phyloP scores from a whole-genome alignment of 1,140 invertebrate species.

The Sinonovacula constricta region DNA sequence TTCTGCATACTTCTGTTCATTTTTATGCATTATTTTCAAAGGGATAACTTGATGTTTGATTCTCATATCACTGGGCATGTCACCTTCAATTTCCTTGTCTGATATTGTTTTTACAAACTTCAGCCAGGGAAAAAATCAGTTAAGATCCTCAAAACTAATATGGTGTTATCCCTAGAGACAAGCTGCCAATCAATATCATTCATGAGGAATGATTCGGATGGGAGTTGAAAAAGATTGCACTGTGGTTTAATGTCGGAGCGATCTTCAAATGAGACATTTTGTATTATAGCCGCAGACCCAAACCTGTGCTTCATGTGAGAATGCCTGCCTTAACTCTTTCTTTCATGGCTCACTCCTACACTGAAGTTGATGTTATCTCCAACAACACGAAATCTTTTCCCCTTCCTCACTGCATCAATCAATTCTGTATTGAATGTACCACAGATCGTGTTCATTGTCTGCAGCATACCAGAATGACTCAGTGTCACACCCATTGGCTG shows the following conservation, averaged over 20 bases:
- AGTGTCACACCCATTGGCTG: slow-evolving; percentile 21
- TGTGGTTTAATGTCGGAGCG: neutral
- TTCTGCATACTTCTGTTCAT: slow-evolving; percentile 54
- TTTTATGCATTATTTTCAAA: slow-evolving; percentile 26
- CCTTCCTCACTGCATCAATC: slow-evolving; percentile 22
- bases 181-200: slow-evolving; percentile 1
- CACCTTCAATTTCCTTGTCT: slow-evolving; percentile 10
- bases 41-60: slow-evolving; percentile 42
- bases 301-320: slow-evolving; percentile 17
- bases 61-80: neutral
- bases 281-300: slow-evolving; percentile 12
- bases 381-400: slow-evolving; percentile 7
- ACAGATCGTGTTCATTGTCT: neutral
- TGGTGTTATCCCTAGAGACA: neutral
- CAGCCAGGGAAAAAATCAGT: slow-evolving; percentile 18
- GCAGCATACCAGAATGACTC: neutral
- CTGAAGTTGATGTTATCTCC: slow-evolving; percentile 27
- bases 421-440: slow-evolving; percentile 18
- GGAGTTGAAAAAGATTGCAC: neutral
- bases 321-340: neutral
- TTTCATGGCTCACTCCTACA: slow-evolving; percentile 1
- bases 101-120: neutral
- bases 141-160: neutral
- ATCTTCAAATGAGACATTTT: neutral
- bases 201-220: slow-evolving; percentile 1